These are phyloP conservation scores for Discoglossus pictus DNA, from an alignment of 2,797 vertebrate genomes.

Conservation along the genomic window DNA sequence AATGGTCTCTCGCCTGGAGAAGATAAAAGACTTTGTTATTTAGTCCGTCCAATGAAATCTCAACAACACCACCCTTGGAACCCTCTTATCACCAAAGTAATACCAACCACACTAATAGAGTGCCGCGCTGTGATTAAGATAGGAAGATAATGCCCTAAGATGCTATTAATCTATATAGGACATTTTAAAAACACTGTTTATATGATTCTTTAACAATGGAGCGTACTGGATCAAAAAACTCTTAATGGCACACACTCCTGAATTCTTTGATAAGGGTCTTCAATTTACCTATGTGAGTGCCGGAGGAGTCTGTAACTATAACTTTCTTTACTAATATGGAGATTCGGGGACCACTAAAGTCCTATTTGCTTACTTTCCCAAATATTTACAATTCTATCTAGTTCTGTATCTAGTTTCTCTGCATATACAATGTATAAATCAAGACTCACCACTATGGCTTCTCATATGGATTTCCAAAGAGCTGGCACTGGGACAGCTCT, in stretches of 20 bases:
- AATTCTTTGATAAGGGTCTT: neutral
- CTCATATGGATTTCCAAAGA: conserved; percentile 98
- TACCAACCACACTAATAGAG: conserved; percentile 34
- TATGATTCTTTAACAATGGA: conserved; percentile 6
- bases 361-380: too few species aligned
- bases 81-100: conserved; percentile 47
- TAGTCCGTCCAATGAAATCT: neutral
- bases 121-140: conserved; percentile 36
- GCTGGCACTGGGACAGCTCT: conserved; percentile 96
- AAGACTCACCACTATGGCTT: conserved; percentile 92
- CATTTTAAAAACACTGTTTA: conserved; percentile 25
- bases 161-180: conserved; percentile 39
- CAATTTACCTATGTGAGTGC: neutral
- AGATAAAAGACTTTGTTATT: conserved; percentile 37
- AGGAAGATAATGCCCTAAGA: conserved; percentile 22
- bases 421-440: too few species aligned
- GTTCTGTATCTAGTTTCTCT: too few species aligned
- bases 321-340: too few species aligned
- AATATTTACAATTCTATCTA: too few species aligned
- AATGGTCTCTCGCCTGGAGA: conserved; percentile 90
- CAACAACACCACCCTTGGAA: conserved; percentile 21
- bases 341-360: too few species aligned
- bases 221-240: conserved; percentile 10
- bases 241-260: neutral
- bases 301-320: too few species aligned